Evolutionary conservation across 2,113 vertebrate genomes (phyloP).

Genomic region (Seriola quinqueradiata): DNA sequence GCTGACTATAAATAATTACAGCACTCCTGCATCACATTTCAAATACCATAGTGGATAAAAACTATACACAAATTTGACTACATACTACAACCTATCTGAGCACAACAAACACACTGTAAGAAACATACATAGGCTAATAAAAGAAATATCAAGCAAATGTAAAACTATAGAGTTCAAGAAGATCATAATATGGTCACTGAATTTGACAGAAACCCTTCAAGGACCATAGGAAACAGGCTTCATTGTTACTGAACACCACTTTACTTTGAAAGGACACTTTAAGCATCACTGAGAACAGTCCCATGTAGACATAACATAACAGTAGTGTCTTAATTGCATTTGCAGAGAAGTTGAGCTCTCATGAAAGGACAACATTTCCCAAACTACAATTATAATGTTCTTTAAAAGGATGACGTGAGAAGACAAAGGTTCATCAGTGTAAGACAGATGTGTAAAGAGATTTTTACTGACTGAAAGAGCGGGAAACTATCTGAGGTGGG

Average conservation of each 20-base stretch:
- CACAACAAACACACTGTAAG: neutral
- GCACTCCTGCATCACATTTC: neutral
- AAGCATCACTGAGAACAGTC: neutral
- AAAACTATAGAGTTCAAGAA: neutral
- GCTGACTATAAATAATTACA: neutral
- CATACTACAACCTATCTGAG: neutral
- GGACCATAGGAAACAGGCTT: neutral
- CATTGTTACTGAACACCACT: neutral
- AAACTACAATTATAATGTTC: neutral
- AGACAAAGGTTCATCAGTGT: neutral
- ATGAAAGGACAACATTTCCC: neutral
- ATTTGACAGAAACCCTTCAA: neutral
- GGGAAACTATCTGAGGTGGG: neutral
- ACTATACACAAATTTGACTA: neutral
- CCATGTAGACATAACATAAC: neutral
- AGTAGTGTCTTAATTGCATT: neutral
- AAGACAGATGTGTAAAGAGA: neutral
- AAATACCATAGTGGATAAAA: neutral
- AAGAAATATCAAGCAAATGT: neutral
- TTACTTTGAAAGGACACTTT: neutral
- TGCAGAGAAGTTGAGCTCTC: neutral
- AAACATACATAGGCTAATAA: neutral
- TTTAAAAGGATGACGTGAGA: neutral
- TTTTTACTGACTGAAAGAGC: slow-evolving; percentile 1
- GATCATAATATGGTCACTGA: neutral